Evolutionary conservation across 2,888 invertebrate genomes (phyloP).

Genomic region (Tyria jacobaeae): DNA sequence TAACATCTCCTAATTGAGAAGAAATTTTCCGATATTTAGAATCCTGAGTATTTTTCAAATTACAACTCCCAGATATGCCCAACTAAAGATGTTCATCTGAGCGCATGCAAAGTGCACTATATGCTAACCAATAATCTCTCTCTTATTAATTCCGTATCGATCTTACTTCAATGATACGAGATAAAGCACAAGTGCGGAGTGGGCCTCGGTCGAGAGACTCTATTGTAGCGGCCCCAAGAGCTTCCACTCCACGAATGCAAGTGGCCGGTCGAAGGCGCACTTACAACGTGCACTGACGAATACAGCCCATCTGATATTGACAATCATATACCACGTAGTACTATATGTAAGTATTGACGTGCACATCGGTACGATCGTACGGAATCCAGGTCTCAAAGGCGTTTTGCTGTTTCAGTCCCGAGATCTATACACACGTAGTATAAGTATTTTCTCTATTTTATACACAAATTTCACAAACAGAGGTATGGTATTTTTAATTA

Average conservation of each 20-base stretch:
- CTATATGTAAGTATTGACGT: too few relatives aligned
- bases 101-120: neutral
- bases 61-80: neutral
- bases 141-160: constrained; percentile 37
- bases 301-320: constrained; percentile 16
- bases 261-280: constrained; percentile 29
- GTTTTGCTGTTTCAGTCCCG: too few relatives aligned
- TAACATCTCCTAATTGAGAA: too few relatives aligned
- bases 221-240: constrained; percentile 46
- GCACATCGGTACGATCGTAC: too few relatives aligned
- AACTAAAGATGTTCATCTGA: neutral
- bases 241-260: constrained; percentile 43
- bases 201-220: constrained; percentile 38
- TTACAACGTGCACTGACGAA: constrained; percentile 14
- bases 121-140: neutral
- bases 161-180: constrained; percentile 32
- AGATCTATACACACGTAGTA: too few relatives aligned
- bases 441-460: too few relatives aligned
- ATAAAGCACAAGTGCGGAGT: constrained; percentile 34
- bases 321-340: neutral
- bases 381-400: too few relatives aligned
- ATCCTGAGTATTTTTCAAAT: too few relatives aligned
- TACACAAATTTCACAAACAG: too few relatives aligned
- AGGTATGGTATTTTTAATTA: too few relatives aligned
- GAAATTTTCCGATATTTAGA: too few relatives aligned